phyloP scores from a whole-genome alignment of 2,113 vertebrate species.

The Stigmatopora nigra region DNA sequence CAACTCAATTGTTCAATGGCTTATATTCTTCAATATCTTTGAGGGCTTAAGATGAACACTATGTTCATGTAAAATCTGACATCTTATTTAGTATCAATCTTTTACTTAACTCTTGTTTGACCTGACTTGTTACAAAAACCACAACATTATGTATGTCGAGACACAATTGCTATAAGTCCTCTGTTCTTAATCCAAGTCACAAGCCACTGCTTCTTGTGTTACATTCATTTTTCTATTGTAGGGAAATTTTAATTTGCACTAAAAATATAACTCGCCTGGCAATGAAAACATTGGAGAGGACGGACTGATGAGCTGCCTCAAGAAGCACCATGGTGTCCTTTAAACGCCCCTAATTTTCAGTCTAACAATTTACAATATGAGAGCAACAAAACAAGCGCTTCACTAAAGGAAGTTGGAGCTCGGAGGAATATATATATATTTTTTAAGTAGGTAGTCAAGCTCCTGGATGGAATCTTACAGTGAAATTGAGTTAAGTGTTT shows the following conservation, averaged over 20 bases:
- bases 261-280: conserved; percentile 31
- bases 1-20: conserved; percentile 45
- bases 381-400: conserved; percentile 47
- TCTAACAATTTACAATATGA: conserved; percentile 44
- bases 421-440: conserved; percentile 27
- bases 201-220: conserved; percentile 30
- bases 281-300: conserved; percentile 11
- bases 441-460: conserved; percentile 45
- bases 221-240: conserved; percentile 49
- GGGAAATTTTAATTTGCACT: conserved; percentile 24
- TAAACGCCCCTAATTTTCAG: conserved; percentile 29
- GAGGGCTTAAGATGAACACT: conserved; percentile 45
- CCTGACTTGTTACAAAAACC: conserved; percentile 14
- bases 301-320: conserved; percentile 24
- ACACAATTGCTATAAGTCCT: conserved; percentile 6
- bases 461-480: conserved; percentile 63
- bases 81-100: conserved; percentile 12
- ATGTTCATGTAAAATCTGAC: conserved; percentile 54
- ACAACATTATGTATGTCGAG: conserved; percentile 15
- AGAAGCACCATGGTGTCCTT: conserved; percentile 27
- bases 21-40: conserved; percentile 34
- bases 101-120: conserved; percentile 23
- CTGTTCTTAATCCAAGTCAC: conserved; percentile 6
- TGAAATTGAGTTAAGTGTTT: conserved; percentile 51
- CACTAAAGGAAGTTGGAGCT: conserved; percentile 54